Conservation (phyloP, 2,797 vertebrate species). For the Xiphophorus birchmanni region DNA sequence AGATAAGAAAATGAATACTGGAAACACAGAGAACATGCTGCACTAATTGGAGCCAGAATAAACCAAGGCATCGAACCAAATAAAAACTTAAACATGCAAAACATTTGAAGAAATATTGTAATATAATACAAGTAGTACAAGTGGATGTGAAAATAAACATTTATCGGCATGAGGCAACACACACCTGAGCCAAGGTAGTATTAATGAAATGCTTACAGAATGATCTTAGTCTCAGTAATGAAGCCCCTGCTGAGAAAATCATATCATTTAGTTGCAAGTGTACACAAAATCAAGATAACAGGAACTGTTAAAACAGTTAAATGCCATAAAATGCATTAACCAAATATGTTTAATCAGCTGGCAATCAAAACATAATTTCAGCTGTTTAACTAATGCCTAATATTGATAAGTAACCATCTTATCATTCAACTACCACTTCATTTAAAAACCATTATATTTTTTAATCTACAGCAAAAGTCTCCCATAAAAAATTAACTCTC, state of each 20-base stretch:
- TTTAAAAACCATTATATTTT: neutral
- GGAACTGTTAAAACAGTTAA: neutral
- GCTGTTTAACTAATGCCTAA: neutral
- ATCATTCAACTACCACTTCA: neutral
- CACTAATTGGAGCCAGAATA: slow-evolving; percentile 56
- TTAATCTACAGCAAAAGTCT: neutral
- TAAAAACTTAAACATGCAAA: slow-evolving; percentile 1
- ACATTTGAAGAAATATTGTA: slow-evolving; percentile 1
- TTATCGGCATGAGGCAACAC: neutral
- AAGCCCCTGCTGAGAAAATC: slow-evolving; percentile 8
- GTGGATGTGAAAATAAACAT: slow-evolving; percentile 19
- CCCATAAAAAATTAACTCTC: neutral
- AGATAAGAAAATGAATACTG: slow-evolving; percentile 45
- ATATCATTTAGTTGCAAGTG: neutral
- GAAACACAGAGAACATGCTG: slow-evolving; percentile 39
- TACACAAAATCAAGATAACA: slow-evolving; percentile 6
- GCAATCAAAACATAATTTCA: slow-evolving; percentile 7
- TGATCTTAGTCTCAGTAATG: neutral
- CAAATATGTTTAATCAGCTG: neutral
- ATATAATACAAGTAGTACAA: neutral
- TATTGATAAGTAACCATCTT: neutral
- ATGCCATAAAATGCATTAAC: neutral
- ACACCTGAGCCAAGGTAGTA: neutral
- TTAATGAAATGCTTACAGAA: neutral
- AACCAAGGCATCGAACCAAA: slow-evolving; percentile 37